Evolutionary conservation across 1,140 invertebrate genomes (phyloP).

Genomic region (Pemphigus obesinymphae): DNA sequence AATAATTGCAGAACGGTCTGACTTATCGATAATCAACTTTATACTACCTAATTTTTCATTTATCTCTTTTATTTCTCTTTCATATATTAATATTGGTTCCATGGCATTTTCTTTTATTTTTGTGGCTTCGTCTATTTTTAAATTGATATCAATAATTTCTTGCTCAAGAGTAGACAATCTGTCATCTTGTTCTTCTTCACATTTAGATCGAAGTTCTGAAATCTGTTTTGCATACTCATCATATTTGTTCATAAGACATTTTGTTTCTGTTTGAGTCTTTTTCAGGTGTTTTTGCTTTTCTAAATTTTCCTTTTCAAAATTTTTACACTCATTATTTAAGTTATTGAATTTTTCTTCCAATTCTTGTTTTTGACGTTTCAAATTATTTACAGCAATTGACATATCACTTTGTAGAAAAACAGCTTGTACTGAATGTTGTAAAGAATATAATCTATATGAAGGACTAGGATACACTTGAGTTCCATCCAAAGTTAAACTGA

Average conservation of each 20-base stretch:
- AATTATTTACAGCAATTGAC: conserved; percentile 1
- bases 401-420: conserved; percentile 18
- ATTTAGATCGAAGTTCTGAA: background rate
- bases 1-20: background rate
- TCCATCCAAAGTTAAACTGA: conserved; percentile 20
- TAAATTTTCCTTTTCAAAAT: background rate
- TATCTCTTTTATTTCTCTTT: background rate
- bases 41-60: background rate
- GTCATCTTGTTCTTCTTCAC: conserved; percentile 33
- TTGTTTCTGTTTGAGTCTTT: background rate
- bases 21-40: conserved; percentile 12
- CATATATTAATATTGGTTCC: background rate
- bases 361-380: conserved; percentile 8
- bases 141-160: conserved; percentile 15
- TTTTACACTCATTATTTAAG: background rate
- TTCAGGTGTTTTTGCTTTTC: conserved; percentile 2
- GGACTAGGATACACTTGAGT: conserved; percentile 29
- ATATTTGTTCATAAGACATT: background rate
- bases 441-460: conserved; percentile 4
- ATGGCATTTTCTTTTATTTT: background rate
- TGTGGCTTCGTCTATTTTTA: background rate
- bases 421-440: background rate
- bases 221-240: conserved; percentile 17
- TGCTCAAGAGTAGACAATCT: background rate
- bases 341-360: conserved; percentile 6